These are phyloP conservation scores for Saccopteryx bilineata DNA, from an alignment of 2,113 vertebrate genomes.

Conservation along the genomic window DNA sequence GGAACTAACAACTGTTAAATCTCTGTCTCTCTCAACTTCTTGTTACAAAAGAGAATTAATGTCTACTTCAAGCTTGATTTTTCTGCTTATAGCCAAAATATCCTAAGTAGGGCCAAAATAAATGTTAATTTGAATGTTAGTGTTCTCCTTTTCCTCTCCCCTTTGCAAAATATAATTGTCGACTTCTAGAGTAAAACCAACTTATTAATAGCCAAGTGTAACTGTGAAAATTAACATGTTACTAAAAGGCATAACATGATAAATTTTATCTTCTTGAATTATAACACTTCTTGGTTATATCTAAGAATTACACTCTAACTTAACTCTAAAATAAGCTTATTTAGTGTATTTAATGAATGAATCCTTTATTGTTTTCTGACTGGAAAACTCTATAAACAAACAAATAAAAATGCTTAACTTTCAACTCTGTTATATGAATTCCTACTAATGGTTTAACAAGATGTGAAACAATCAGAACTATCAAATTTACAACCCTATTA, in stretches of 20 bases:
- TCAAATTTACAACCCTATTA: constrained; percentile 78
- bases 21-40: neutral
- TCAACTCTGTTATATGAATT: constrained; percentile 56
- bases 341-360: constrained; percentile 46
- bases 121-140: neutral
- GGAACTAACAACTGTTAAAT: neutral
- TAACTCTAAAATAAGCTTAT: constrained; percentile 42
- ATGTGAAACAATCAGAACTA: constrained; percentile 68
- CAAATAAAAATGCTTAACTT: constrained; percentile 54
- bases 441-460: constrained; percentile 76
- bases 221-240: neutral
- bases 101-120: neutral
- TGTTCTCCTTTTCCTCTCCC: neutral
- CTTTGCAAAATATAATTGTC: neutral
- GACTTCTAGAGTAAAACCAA: neutral
- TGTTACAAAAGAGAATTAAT: neutral
- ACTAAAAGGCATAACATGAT: neutral
- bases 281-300: neutral
- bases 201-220: neutral
- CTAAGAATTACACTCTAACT: constrained; percentile 56
- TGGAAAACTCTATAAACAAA: constrained; percentile 55
- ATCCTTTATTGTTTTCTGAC: constrained; percentile 55
- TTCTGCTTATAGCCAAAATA: neutral
- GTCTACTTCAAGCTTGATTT: neutral
- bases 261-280: neutral